Base-by-base conservation (phyloP, 1,140 invertebrate genomes). In the Sycophila sp. region DNA sequence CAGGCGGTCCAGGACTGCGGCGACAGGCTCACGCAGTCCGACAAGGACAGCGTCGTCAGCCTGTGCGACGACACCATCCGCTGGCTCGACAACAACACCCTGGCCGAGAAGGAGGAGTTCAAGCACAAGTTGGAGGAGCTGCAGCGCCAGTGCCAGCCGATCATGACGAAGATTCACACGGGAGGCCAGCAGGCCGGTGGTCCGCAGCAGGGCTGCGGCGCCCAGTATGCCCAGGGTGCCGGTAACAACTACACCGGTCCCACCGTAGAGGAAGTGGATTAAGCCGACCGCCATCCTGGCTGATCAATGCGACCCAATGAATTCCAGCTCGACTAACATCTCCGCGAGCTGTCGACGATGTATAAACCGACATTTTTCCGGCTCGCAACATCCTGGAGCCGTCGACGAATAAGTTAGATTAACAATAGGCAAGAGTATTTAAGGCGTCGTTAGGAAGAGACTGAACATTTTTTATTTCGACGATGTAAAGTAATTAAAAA, bases 91-190 rank as follows among this genome's bases (percentile, higher is more conserved):
- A 81, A 78, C 63, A 92, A 91, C 78, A 87, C 90, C 4, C 79
- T 93, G 17, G 94, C 94, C 1, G 90, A 93, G 66, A 92, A 93
- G 74, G 90, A 92, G 8, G 93, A 95, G 74, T 92, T 90, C 71
- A 93, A 94, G 66, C 86, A 92, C 71, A 92, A 91, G 71, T 80
- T 94, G 62, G 92, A 94, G 74, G 89, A 92, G 32, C 81, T 93
- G 6, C 92, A 94, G 77, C 84, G 84, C n/a, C 86, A 91, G 4
- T 94, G 92, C 71, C 86, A 89, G 32, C 92, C 93, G 0, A 88
- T 93, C 42, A 94, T 95, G 91, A 88, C 91, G 75, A 94, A 94
- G 78, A 76, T 94, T 6, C 93, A 94, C 74, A 89, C 90, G 60
- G 87, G 86, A 38, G 86, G 81, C 19, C n/a, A n/a, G n/a, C n/a